Evolutionary conservation across 1,140 invertebrate species (phyloP), one percentile per base, ranked within the genome.

Genomic region (Idris sp.): DNA sequence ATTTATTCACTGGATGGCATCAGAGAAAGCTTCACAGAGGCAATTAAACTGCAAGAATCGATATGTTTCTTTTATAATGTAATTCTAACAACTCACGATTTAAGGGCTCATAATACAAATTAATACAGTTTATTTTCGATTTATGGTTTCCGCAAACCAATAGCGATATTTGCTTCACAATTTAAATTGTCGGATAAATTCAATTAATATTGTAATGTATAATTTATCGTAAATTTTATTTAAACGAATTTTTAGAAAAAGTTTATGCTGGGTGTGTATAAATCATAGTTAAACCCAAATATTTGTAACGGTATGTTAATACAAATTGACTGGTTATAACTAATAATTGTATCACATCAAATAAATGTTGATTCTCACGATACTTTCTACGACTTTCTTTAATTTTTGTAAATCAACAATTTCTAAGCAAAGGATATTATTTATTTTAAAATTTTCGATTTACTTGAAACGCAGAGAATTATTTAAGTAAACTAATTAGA

Each of bases 21-120:
- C 36, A 35, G 49, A 62, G 49, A 59, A 69, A 75, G 64, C 62
- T 49, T 30, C 61, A 26, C 38, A 40, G 22, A 46, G 73, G 64
- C 73, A 75, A 75, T 75, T 75, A 75, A 75, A 75, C 64, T 31
- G 10, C 26, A 31, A 58, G 10, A 56, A 69, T 75, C 73, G 73
- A 75, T 75, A 19, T 26, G 31, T n/a, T 54, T 59, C 58, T 59
- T 54, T 69, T 13, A 10, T 18, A 59, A 44, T 33, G 38, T 35
- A 75, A 69, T 31, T 51, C 30, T 53, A 41, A 44, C 43, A 35
- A 54, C 61, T 71, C 54, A 48, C 48, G 38, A 71, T 61, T 71
- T 71, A 61, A 61, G 14, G 14, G 40, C 48, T 53, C 40, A 38
- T 61, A 54, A 61, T 61, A 61, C 16, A 54, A 53, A 61, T 61